These are phyloP conservation scores for Belgica antarctica DNA, from an alignment of 2,888 invertebrate species.

Conservation along the genomic window DNA sequence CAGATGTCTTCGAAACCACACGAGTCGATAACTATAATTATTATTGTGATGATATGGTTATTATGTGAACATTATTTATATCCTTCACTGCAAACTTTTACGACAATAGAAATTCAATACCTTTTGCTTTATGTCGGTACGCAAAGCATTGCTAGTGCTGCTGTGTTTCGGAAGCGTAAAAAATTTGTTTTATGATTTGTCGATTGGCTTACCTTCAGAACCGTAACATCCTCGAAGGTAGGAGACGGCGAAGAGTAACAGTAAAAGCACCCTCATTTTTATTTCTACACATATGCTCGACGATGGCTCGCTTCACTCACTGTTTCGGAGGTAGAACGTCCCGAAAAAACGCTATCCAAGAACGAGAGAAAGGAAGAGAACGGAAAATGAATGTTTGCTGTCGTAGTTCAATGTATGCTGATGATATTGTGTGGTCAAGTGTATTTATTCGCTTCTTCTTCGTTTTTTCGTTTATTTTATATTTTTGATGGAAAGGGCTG, in stretches of 20 bases:
- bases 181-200: too few relatives aligned
- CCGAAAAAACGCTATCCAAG: too few relatives aligned
- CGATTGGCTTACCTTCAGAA: constrained; percentile 33
- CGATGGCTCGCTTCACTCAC: constrained; percentile 15
- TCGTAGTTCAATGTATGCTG: neutral
- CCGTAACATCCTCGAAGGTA: constrained; percentile 35
- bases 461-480: constrained; percentile 15
- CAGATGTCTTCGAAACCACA: constrained; percentile 21
- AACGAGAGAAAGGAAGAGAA: neutral
- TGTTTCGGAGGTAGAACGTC: constrained; percentile 20
- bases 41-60: constrained; percentile 38
- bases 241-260: constrained; percentile 38
- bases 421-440: constrained; percentile 33
- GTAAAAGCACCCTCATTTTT: constrained; percentile 43
- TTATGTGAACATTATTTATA: constrained; percentile 11
- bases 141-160: neutral
- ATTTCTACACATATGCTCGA: constrained; percentile 40
- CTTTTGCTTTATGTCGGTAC: neutral
- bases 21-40: constrained; percentile 40
- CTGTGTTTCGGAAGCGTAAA: neutral
- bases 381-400: constrained; percentile 31
- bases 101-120: constrained; percentile 36
- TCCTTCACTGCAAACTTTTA: neutral
- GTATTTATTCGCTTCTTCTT: too few relatives aligned
- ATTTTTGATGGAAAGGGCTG: constrained; percentile 25